A percentile compares a stretch with the other conserved stretches of the same genome.
phyloP scores from a whole-genome alignment of 2,888 invertebrate species.

The Epistrophe eligans region DNA sequence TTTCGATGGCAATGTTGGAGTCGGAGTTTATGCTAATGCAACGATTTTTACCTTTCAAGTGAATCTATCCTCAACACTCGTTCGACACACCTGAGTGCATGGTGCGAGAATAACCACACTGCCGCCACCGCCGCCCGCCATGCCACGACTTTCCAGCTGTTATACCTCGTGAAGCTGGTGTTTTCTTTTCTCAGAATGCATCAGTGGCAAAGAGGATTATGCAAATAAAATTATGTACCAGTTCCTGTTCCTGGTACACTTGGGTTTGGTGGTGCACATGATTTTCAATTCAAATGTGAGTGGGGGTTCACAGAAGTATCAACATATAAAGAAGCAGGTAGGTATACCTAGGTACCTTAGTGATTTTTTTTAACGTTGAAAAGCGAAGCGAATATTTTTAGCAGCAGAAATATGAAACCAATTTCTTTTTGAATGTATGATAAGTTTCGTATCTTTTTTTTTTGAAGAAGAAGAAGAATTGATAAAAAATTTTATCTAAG shows the following conservation, averaged over 20 bases:
- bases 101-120: slow-evolving; percentile 57
- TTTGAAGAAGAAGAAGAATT: too few species aligned
- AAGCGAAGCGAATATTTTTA: slow-evolving; percentile 39
- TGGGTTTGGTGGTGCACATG: slow-evolving; percentile 68
- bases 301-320: slow-evolving; percentile 30
- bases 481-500: neutral
- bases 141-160: slow-evolving; percentile 65
- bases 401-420: slow-evolving; percentile 60
- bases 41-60: slow-evolving; percentile 75
- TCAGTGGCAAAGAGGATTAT: slow-evolving; percentile 74
- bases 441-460: neutral
- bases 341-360: neutral
- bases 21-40: slow-evolving; percentile 75
- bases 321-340: neutral
- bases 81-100: slow-evolving; percentile 71
- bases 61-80: slow-evolving; percentile 70
- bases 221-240: slow-evolving; percentile 76
- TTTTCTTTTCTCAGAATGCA: slow-evolving; percentile 75
- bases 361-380: slow-evolving; percentile 10
- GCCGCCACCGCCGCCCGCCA: neutral
- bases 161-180: slow-evolving; percentile 57
- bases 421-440: slow-evolving; percentile 53
- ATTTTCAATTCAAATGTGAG: slow-evolving; percentile 74
- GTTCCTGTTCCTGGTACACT: slow-evolving; percentile 66
- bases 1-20: slow-evolving; percentile 66